Percentiles rank a stretch among this genome's conserved stretches.
These are phyloP conservation scores for Electrophaes corylata DNA, from an alignment of 2,888 invertebrate genomes.

Conservation along the genomic window DNA sequence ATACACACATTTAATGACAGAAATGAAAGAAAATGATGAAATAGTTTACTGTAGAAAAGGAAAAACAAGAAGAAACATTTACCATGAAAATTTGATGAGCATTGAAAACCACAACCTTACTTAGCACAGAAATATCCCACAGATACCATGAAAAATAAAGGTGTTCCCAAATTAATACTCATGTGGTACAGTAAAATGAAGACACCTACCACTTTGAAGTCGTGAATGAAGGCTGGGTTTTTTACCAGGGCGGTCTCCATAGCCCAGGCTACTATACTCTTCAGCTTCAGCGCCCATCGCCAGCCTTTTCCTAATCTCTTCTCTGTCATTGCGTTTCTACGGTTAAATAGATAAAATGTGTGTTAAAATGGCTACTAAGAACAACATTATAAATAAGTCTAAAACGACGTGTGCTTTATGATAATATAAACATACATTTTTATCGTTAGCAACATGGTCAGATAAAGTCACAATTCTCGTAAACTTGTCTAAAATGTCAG, in stretches of 20 bases:
- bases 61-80: constrained; percentile 8
- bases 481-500: constrained; percentile 77
- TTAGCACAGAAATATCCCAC: constrained; percentile 1
- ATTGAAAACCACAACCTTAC: constrained; percentile 19
- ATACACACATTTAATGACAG: constrained; percentile 45
- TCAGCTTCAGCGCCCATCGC: constrained; percentile 94
- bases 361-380: neutral
- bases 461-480: constrained; percentile 71
- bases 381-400: neutral
- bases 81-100: constrained; percentile 8
- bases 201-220: constrained; percentile 90
- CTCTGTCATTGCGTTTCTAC: constrained; percentile 95
- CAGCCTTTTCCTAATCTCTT: constrained; percentile 94
- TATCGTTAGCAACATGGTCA: constrained; percentile 53
- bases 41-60: constrained; percentile 35
- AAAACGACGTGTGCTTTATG: neutral
- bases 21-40: constrained; percentile 30
- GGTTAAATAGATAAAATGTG: constrained; percentile 41
- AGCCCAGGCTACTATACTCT: constrained; percentile 86
- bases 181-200: constrained; percentile 9
- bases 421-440: constrained; percentile 53
- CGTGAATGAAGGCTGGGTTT: constrained; percentile 95
- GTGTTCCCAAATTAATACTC: neutral
- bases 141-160: constrained; percentile 6
- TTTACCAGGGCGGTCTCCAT: constrained; percentile 87